phyloP scores from a whole-genome alignment of 1,140 invertebrate genomes.

The Uloborus diversus region DNA sequence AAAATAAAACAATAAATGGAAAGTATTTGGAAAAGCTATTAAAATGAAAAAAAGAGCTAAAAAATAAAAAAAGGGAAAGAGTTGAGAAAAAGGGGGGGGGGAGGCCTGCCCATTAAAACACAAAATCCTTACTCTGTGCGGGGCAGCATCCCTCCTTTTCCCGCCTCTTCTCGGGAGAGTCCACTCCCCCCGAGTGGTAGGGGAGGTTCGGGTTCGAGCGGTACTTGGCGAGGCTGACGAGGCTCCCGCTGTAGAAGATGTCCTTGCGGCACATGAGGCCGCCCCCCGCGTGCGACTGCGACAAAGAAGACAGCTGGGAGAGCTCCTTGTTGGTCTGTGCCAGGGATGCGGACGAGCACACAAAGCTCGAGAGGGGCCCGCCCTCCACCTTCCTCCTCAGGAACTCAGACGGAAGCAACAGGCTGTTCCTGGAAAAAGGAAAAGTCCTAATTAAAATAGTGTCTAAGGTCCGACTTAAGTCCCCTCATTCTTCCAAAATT shows the following conservation, averaged over 20 bases:
- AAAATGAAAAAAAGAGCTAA: too few relatives aligned
- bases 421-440: slow-evolving; percentile 23
- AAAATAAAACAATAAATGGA: too few relatives aligned
- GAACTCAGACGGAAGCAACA: slow-evolving; percentile 26
- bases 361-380: slow-evolving; percentile 37
- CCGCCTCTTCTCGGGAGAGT: not conserved
- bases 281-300: slow-evolving; percentile 54
- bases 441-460: too few relatives aligned
- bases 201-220: slow-evolving; percentile 60
- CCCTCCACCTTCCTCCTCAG: slow-evolving; percentile 27
- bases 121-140: too few relatives aligned
- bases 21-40: too few relatives aligned
- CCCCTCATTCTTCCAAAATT: too few relatives aligned
- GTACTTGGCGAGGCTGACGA: slow-evolving; percentile 73
- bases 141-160: not conserved
- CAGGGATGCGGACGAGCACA: slow-evolving; percentile 49
- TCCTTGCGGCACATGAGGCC: slow-evolving; percentile 78
- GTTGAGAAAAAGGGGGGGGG: too few relatives aligned
- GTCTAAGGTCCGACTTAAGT: too few relatives aligned
- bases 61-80: too few relatives aligned
- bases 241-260: slow-evolving; percentile 84
- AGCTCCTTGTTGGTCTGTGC: slow-evolving; percentile 50
- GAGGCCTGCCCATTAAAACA: too few relatives aligned
- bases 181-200: slow-evolving; percentile 2
- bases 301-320: slow-evolving; percentile 11